These are phyloP conservation scores for human (Homo sapiens) DNA, from an alignment of 2,113 vertebrate genomes.

Conservation along the genomic window DNA sequence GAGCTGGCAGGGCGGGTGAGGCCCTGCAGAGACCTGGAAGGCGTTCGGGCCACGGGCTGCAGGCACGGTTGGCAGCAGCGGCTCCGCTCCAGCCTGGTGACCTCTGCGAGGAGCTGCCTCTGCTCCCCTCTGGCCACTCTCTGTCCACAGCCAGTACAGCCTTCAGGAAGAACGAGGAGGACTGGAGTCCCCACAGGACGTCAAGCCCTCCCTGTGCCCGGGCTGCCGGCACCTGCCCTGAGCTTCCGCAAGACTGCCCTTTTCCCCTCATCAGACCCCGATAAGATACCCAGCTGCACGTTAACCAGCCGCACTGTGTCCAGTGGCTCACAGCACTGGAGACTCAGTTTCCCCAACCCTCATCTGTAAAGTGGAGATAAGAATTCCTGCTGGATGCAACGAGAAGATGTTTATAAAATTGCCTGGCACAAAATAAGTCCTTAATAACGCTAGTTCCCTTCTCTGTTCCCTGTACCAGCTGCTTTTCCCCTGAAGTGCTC, in stretches of 20 bases:
- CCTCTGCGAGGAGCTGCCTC: background rate
- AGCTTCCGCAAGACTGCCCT: background rate
- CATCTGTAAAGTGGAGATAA: background rate
- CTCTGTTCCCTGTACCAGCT: background rate
- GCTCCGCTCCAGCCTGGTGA: background rate
- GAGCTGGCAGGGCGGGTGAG: background rate
- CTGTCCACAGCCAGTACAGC: accelerated
- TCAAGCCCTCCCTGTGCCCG: background rate
- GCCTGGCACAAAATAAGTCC: background rate
- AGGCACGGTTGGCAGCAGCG: background rate
- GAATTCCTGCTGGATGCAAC: accelerated
- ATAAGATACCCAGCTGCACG: accelerated
- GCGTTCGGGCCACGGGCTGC: background rate
- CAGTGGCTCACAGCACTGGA: accelerated
- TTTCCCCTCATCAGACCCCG: no score
- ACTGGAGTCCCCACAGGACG: accelerated
- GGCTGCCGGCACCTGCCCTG: background rate
- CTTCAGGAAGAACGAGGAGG: background rate
- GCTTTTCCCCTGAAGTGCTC: background rate
- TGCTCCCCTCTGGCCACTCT: background rate
- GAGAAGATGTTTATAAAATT: background rate
- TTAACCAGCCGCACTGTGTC: no score
- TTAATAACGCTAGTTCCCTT: accelerated
- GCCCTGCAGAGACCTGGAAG: constrained; percentile 22
- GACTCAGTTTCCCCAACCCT: background rate